Evolutionary conservation across 2,113 vertebrate species (phyloP), one percentile per base, ranked within the genome.

Genomic region (Prolemur simus): DNA sequence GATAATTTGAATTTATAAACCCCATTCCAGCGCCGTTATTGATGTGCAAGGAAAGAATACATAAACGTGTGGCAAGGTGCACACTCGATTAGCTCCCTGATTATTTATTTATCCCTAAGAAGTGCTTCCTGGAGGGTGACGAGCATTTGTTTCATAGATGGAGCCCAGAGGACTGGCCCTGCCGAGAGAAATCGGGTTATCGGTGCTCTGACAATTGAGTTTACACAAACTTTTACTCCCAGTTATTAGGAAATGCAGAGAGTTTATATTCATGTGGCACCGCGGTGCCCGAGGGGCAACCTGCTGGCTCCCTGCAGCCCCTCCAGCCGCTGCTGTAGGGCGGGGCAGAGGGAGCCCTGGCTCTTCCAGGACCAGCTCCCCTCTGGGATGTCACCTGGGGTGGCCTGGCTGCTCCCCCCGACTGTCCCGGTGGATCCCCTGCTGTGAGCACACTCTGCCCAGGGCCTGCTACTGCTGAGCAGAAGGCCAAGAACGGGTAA

Each of bases 121-220:
- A 77, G 81, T 5, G 49, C 93, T 95, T 23, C 32, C 81, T 0
- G 2, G 68, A 39, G 80, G 82, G 66, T 11, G 73, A 74, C 95
- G 94, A 81, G 80, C 92, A 78, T 92, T 89, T 73, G 89, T 63
- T 95, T 86, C 68, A 34, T 20, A 74, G 86, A 89, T 47, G 94
- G 92, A 47, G 69, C 97, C 93, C 95, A 1, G 91, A 81, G 94
- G 95, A 76, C 81, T 74, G 89, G 52, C 94, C 90, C 94, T 84
- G 89, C 82, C 0, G 39, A 71, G 89, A 85, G 76, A 52, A 89
- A 73, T 27, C 2, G 42, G 92, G 39, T 91, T 83, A 64, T 64
- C 49, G 58, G 82, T 0, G 29, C 71, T 47, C 56, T 0, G 10
- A 80, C 69, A 49, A 64, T 25, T 10, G 88, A 32, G 69, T 87